A percentile compares a stretch with the other conserved stretches of the same genome.
phyloP scores from a whole-genome alignment of 2,888 invertebrate species.

The Apodemia zela region DNA sequence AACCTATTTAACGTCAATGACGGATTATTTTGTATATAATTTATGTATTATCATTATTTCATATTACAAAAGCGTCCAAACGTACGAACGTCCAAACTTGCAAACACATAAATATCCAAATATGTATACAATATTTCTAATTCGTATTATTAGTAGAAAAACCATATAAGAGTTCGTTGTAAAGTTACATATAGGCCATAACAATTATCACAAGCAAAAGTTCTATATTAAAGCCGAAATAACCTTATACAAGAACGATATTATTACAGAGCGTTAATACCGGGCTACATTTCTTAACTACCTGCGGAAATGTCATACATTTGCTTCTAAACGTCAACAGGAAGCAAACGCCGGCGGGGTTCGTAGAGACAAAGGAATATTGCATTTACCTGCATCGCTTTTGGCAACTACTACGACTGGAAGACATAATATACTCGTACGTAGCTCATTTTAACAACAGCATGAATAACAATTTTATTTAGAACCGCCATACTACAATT shows the following conservation, averaged over 20 bases:
- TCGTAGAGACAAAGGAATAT: slow-evolving; percentile 13
- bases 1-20: too few species aligned
- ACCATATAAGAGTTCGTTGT: too few species aligned
- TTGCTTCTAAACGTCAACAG: slow-evolving; percentile 13
- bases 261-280: not conserved
- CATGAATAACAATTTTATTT: not conserved
- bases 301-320: slow-evolving; percentile 15
- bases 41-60: too few species aligned
- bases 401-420: slow-evolving; percentile 12
- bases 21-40: too few species aligned
- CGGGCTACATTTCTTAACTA: not conserved
- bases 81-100: too few species aligned
- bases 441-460: not conserved
- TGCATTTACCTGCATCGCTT: slow-evolving; percentile 16
- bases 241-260: not conserved
- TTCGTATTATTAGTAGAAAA: too few species aligned
- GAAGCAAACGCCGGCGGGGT: slow-evolving; percentile 11
- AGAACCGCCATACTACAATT: not conserved
- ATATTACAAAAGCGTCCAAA: too few species aligned
- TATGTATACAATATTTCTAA: too few species aligned
- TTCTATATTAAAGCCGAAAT: not conserved
- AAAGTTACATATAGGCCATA: too few species aligned
- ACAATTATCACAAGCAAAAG: not conserved
- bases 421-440: slow-evolving; percentile 8
- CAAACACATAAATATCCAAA: too few species aligned